phyloP scores from a whole-genome alignment of 2,797 vertebrate genomes.

The Carcharodon carcharias region DNA sequence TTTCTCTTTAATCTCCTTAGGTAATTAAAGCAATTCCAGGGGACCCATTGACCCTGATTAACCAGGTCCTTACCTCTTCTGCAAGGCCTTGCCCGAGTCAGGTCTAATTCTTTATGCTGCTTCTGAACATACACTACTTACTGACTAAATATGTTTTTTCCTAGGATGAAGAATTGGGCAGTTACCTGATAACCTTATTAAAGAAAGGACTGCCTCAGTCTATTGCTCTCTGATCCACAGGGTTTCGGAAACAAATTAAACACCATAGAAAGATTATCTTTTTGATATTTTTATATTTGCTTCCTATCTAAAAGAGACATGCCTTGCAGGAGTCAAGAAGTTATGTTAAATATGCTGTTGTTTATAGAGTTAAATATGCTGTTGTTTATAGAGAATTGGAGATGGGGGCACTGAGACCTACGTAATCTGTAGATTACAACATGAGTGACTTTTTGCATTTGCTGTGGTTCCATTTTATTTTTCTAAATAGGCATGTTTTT shows the following conservation, averaged over 20 bases:
- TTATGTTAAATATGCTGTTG: background rate
- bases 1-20: background rate
- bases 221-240: constrained; percentile 3
- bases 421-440: background rate
- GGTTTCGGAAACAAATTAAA: background rate
- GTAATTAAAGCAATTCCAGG: background rate
- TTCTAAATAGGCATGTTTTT: background rate
- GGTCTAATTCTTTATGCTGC: background rate
- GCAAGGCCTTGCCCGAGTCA: background rate
- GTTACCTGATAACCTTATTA: constrained; percentile 80
- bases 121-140: background rate
- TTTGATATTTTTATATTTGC: constrained; percentile 25
- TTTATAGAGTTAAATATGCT: background rate
- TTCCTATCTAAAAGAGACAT: background rate
- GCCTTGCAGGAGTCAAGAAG: background rate
- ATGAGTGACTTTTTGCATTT: background rate
- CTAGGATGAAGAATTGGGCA: constrained; percentile 92
- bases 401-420: background rate
- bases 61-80: background rate
- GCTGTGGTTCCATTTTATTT: background rate
- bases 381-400: background rate
- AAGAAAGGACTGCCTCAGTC: constrained; percentile 83
- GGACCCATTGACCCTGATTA: background rate
- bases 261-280: background rate
- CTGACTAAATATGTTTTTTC: constrained; percentile 19